A percentile compares a stretch with the other conserved stretches of the same genome.
These are phyloP conservation scores for Creontiades dilutus DNA, from an alignment of 2,888 invertebrate genomes.

Conservation along the genomic window DNA sequence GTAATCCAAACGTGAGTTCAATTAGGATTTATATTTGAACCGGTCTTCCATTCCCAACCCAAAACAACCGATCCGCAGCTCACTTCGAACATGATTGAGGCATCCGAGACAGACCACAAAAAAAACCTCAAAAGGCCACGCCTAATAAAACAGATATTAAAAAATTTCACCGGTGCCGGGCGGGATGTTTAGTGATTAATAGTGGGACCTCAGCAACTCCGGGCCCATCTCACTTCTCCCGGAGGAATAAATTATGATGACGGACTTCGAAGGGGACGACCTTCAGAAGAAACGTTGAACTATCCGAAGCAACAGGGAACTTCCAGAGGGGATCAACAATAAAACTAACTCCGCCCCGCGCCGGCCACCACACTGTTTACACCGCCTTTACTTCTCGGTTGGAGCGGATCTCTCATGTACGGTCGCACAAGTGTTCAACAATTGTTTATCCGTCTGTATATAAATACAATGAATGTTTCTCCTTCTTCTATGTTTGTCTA, in stretches of 20 bases:
- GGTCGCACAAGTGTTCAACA: neutral
- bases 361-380: constrained; percentile 35
- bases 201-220: constrained; percentile 39
- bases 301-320: constrained; percentile 50
- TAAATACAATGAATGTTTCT: no score
- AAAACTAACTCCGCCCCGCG: constrained; percentile 25
- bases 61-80: constrained; percentile 24
- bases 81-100: constrained; percentile 23
- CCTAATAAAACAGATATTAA: constrained; percentile 42
- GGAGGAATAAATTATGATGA: constrained; percentile 55
- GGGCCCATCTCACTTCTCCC: constrained; percentile 39
- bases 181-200: constrained; percentile 42
- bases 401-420: neutral
- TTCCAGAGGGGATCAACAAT: constrained; percentile 20
- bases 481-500: no score
- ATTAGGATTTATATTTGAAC: constrained; percentile 2
- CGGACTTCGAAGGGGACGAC: constrained; percentile 46
- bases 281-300: constrained; percentile 62
- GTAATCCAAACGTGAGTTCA: neutral
- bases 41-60: neutral
- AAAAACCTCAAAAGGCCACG: constrained; percentile 3
- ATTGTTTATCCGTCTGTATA: no score
- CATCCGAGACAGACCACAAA: constrained; percentile 9
- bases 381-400: constrained; percentile 11
- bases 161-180: constrained; percentile 42